Base-by-base conservation (phyloP, 2,888 invertebrate species). In the Erebia epiphron region DNA sequence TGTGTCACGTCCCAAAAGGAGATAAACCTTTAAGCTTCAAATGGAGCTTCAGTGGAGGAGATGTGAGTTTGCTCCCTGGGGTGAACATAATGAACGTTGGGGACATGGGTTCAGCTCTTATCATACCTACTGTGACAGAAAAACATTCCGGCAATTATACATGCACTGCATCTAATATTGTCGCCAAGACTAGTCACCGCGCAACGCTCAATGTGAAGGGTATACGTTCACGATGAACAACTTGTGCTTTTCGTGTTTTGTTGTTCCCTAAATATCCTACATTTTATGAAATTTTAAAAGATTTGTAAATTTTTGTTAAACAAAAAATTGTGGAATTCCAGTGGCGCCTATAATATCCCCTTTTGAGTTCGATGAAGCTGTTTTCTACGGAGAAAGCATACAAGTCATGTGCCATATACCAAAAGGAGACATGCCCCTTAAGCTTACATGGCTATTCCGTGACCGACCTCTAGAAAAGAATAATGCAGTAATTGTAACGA, bases 341-440 rank as follows among this genome's bases (percentile, higher is more conserved):
- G 95, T 95, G 89, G 92, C 94, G 79, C 95, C 95, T 77, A 89
- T 94, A 75, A 94, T 95, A 87, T 94, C 94, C 79, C 92, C 94
- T 79, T 95, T 95, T 83, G 94, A 94, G 83, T 95, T 93, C 79
- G 93, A 93, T 80, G 91, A 90, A 81, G 91, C 93, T 77, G 90
- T 93, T 57, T 95, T 91, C 82, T 93, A 91, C 80, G 94, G 95
- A 81, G 95, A 94, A 86, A 94, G 95, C 75, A 91, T 94, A 80
- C 93, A 94, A 87, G 86, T 92, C 49, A 91, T 88, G 89, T 96
- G 96, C 78, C 91, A 92, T 77, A 89, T 92, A 79, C 90, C 95
- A 18, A 95, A 95, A 84, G 96, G 97, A 72, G 97, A 97, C 86
- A 94, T 95, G 80, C 97, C 97, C 3, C 90, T 97, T 76, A 94